Evolutionary conservation across 2,888 invertebrate genomes (phyloP), one percentile per base, ranked within the genome.

Genomic region (Rotaria macrura): DNA sequence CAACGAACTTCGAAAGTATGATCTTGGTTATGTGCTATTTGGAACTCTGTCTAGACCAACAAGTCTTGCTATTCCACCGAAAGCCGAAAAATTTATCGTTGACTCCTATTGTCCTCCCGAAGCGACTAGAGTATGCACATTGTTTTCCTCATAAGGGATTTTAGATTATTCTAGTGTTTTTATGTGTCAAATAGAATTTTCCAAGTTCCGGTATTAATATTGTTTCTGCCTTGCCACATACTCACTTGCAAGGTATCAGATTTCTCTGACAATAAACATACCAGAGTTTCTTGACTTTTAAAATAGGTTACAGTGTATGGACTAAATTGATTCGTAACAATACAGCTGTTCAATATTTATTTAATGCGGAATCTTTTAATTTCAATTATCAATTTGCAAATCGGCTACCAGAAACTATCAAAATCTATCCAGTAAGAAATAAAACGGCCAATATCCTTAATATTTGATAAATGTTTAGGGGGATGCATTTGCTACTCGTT

Each of bases 401-500:
- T 34, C 65, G 34, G 4, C 14, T 65, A 20, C 65, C 20, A 29
- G 20, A 1, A 0, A 5, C 55, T 20, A 49, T 40, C n/a, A 49
- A 84, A 84, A 72, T n/a, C n/a, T 57, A 34, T 84, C 47, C 43
- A 83, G 47, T 47, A 47, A 47, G 25, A n/a, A 83, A 40, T 6
- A 40, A 29, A 34, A n/a, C 23, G 23, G 25, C 10, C 4, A 12
- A 47, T 5, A 29, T 43, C 20, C 34, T n/a, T 43, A 29, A 52
- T 2, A n/a, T n/a, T 29, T 47, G 23, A 55, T 47, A 6, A 47
- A 47, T 47, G 12, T 34, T 17, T 83, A 85, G 85, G 84, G 79
- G 12, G 86, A 86, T n/a, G 84, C 72, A 55, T 57, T 86, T 23
- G 84, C 74, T 34, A 86, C 86, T n/a, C 65, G 84, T 47, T 86